Evolutionary conservation across 2,113 vertebrate genomes (phyloP).

Genomic region (Hucho hucho): DNA sequence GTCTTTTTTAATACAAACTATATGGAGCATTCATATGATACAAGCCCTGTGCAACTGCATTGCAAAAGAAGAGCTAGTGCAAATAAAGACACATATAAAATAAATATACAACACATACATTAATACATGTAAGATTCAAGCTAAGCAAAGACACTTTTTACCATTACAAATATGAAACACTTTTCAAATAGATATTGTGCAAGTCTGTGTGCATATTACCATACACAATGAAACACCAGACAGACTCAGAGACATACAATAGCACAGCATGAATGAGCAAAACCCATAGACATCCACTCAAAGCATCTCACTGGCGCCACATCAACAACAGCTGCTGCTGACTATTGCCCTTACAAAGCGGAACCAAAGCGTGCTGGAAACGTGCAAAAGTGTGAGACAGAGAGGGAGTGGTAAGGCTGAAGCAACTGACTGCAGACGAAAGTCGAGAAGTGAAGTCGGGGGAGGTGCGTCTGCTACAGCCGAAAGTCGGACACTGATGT

Average conservation of each 20-base stretch:
- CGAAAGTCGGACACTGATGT: too few species aligned
- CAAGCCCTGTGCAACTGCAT: constrained; percentile 27
- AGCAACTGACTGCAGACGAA: too few species aligned
- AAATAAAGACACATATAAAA: constrained; percentile 40
- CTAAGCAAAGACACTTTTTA: constrained; percentile 20
- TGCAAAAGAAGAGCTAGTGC: constrained; percentile 47
- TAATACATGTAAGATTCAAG: constrained; percentile 28
- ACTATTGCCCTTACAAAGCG: constrained; percentile 3
- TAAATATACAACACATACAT: constrained; percentile 6
- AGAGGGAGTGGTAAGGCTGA: not conserved
- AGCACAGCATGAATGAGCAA: constrained; percentile 26
- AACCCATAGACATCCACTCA: constrained; percentile 33
- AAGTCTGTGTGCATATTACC: constrained; percentile 29
- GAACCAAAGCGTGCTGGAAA: constrained; percentile 33
- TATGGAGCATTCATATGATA: constrained; percentile 41
- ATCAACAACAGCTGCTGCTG: constrained; percentile 40
- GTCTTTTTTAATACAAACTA: constrained; percentile 39
- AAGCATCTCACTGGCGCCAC: constrained; percentile 32
- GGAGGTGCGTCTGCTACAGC: too few species aligned
- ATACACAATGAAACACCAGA: constrained; percentile 26
- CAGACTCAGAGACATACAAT: constrained; percentile 19
- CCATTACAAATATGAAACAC: constrained; percentile 16
- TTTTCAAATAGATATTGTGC: constrained; percentile 20
- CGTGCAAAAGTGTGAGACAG: constrained; percentile 41
- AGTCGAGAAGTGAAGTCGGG: too few species aligned